Base-by-base conservation (phyloP, 2,888 invertebrate species). In the Eupithecia vulgata region DNA sequence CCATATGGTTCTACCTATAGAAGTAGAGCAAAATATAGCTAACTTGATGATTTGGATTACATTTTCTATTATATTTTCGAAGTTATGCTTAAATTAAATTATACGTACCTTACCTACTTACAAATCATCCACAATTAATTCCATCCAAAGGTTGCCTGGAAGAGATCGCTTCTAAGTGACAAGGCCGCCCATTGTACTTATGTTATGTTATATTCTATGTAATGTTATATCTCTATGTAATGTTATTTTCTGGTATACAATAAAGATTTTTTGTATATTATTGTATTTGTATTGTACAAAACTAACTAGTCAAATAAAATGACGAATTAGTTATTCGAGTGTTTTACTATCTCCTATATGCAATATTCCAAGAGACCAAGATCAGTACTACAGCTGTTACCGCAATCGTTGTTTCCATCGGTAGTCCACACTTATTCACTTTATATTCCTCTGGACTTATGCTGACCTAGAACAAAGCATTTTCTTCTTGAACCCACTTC, bases 341-440 rank as follows among this genome's bases (percentile, higher is more conserved):
- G 6, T 52, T 65, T 65, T 40, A 65, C 6, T 65, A 40, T 40
- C 37, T 40, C 40, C 65, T 65, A 40, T 65, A 40, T 1, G 65
- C 65, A 42, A 65, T 40, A 65, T 37, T 65, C 65, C 65, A 65
- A 13, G 40, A 65, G 1, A 37, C 40, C n/a, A 82, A 76, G 5
- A 88, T 69, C 80, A 90, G 80, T 48, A 89, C 70, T 5, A 89
- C 79, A 34, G 88, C 89, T n/a, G 89, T 84, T 45, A 87, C 70
- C 1, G 76, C 83, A 48, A 93, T 89, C 0, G 91, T 89, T 0
- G 82, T 81, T 83, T 93, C 93, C 68, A 81, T 85, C 7, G 93
- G 93, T 21, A 93, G 80, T 34, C 86, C 87, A 81, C 93, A 93
- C 82, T 92, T 92, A 73, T 83, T 83, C 2, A 90, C 88, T 4